A percentile compares a stretch with the other conserved stretches of the same genome.
phyloP scores from a whole-genome alignment of 92 coral and sea anemone genomes.

The Parazoanthus darwini region DNA sequence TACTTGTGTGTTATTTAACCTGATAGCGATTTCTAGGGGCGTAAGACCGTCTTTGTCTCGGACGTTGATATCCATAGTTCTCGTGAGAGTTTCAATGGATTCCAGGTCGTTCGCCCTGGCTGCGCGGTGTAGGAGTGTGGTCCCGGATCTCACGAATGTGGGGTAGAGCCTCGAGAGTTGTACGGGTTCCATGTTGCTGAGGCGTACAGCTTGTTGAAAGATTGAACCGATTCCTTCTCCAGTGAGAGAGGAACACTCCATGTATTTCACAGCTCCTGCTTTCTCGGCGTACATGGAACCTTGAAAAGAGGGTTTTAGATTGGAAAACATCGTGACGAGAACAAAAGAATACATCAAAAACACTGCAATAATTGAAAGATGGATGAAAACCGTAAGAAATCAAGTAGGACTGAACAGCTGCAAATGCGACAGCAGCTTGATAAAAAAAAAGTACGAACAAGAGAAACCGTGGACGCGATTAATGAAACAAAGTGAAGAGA shows the following conservation, averaged over 20 bases:
- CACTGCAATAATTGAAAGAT: not conserved
- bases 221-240: constrained; percentile 58
- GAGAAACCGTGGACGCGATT: not conserved
- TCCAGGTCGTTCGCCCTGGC: constrained; percentile 72
- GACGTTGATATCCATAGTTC: constrained; percentile 73
- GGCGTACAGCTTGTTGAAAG: constrained; percentile 67
- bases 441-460: not conserved
- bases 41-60: constrained; percentile 63
- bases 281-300: constrained; percentile 76
- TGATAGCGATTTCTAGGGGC: constrained; percentile 72
- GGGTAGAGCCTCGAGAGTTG: constrained; percentile 73
- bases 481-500: too few species aligned
- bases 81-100: constrained; percentile 70
- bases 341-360: not conserved
- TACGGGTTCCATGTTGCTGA: constrained; percentile 80
- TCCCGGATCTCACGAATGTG: constrained; percentile 63
- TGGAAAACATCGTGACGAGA: not conserved
- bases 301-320: not conserved
- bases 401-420: not conserved
- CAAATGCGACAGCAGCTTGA: not conserved
- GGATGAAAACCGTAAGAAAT: not conserved
- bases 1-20: constrained; percentile 48
- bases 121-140: constrained; percentile 81
- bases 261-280: constrained; percentile 81
- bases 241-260: constrained; percentile 71